Evolutionary conservation across 30 jellyfish, hydroid and myxozoan species (phyloP).

Genomic region (Phacellophora camtschatica): DNA sequence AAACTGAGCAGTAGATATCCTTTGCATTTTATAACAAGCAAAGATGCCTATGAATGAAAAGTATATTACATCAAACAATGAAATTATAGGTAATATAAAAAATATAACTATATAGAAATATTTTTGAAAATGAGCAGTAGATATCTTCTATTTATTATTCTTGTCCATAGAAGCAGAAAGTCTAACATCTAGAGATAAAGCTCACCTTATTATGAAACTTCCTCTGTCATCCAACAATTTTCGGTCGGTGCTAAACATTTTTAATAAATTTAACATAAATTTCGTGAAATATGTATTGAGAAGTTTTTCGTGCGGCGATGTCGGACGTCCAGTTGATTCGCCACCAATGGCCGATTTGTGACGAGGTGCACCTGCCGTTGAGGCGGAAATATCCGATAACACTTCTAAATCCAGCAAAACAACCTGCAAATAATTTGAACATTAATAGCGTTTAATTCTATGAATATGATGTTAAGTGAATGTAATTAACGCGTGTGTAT

Average conservation of each 20-base stretch:
- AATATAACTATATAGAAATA: conserved; percentile 76
- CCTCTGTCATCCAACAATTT: conserved; percentile 82
- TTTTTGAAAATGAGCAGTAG: conserved; percentile 86
- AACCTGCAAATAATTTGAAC: conserved; percentile 67
- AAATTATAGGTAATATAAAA: too few species aligned
- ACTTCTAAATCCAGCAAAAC: conserved; percentile 93
- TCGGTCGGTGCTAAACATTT: conserved; percentile 75
- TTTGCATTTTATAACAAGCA: conserved; percentile 85
- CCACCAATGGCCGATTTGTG: conserved; percentile 44
- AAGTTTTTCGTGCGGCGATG: conserved; percentile 67
- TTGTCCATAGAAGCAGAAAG: background rate
- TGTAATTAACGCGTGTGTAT: too few species aligned
- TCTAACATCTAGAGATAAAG: background rate
- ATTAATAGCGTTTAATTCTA: too few species aligned
- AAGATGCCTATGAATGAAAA: conserved; percentile 63
- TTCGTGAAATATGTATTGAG: conserved; percentile 87
- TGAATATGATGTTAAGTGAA: too few species aligned
- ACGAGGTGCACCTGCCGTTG: conserved; percentile 97
- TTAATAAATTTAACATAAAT: conserved; percentile 77
- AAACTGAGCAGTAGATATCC: conserved; percentile 82
- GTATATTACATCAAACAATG: too few species aligned
- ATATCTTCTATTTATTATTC: conserved; percentile 73
- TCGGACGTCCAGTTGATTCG: conserved; percentile 50
- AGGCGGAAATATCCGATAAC: conserved; percentile 90
- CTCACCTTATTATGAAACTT: conserved; percentile 80